These are phyloP conservation scores for Gyps fulvus DNA, from an alignment of 2,113 vertebrate species.

Conservation along the genomic window DNA sequence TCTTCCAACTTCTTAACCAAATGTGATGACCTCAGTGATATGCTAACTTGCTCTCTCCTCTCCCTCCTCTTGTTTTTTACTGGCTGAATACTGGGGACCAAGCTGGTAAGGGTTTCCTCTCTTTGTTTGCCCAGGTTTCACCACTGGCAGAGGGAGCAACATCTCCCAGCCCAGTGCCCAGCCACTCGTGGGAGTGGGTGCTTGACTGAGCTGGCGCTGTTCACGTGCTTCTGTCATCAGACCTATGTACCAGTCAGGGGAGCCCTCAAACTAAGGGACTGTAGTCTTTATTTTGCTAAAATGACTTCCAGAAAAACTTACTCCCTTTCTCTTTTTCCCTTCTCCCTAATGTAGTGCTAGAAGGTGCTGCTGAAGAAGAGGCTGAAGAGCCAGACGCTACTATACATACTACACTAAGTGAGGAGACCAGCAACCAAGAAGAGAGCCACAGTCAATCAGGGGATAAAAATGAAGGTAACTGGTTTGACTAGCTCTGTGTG, in stretches of 20 bases:
- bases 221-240: background rate
- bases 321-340: background rate
- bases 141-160: background rate
- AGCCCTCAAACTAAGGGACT: background rate
- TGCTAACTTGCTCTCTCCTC: background rate
- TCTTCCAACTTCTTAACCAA: background rate
- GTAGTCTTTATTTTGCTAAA: background rate
- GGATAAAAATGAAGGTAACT: constrained; percentile 78
- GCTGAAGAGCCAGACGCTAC: constrained; percentile 32
- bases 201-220: background rate
- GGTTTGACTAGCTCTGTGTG: background rate
- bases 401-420: background rate
- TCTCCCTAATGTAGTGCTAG: constrained; percentile 39
- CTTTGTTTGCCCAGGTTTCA: background rate
- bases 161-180: background rate
- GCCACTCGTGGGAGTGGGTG: fast-evolving
- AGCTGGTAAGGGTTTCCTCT: background rate
- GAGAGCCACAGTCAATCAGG: constrained; percentile 16
- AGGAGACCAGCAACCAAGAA: constrained; percentile 16
- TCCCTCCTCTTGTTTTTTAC: background rate
- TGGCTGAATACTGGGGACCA: background rate
- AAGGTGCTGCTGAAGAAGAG: constrained; percentile 59
- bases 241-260: background rate
- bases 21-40: background rate
- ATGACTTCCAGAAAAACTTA: background rate